These are phyloP conservation scores for Colletes collaris DNA, from an alignment of 2,888 invertebrate genomes.

Conservation along the genomic window DNA sequence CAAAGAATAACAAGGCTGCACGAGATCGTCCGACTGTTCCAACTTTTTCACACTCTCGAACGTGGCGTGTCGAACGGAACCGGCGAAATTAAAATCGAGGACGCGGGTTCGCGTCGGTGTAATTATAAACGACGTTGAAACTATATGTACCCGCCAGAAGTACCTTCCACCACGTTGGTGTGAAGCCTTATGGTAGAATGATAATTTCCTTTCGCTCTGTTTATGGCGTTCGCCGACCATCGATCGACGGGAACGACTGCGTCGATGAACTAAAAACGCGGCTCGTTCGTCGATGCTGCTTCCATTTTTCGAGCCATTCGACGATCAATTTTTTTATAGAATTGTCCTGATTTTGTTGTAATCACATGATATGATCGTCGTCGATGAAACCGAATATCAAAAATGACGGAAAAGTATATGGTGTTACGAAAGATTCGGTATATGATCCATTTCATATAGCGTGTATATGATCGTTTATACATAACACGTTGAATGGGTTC, in stretches of 20 bases:
- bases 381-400: no score
- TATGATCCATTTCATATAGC: no score
- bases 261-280: slow-evolving; percentile 42
- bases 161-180: slow-evolving; percentile 14
- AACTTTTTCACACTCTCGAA: no score
- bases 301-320: neutral
- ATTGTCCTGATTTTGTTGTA: no score
- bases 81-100: slow-evolving; percentile 20
- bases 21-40: no score
- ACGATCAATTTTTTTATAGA: neutral
- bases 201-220: slow-evolving; percentile 59
- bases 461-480: no score
- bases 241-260: slow-evolving; percentile 48
- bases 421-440: no score
- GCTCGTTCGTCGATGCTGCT: neutral
- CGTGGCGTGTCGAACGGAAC: neutral
- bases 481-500: no score
- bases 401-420: no score
- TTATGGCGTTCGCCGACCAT: slow-evolving; percentile 45
- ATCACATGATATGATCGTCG: no score
- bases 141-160: slow-evolving; percentile 36
- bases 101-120: neutral
- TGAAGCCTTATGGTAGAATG: slow-evolving; percentile 53
- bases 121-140: slow-evolving; percentile 47
- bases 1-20: no score